Evolutionary conservation across 2,797 vertebrate species (phyloP), one percentile per base, ranked within the genome.

Genomic region (Atherinosoma microstoma): DNA sequence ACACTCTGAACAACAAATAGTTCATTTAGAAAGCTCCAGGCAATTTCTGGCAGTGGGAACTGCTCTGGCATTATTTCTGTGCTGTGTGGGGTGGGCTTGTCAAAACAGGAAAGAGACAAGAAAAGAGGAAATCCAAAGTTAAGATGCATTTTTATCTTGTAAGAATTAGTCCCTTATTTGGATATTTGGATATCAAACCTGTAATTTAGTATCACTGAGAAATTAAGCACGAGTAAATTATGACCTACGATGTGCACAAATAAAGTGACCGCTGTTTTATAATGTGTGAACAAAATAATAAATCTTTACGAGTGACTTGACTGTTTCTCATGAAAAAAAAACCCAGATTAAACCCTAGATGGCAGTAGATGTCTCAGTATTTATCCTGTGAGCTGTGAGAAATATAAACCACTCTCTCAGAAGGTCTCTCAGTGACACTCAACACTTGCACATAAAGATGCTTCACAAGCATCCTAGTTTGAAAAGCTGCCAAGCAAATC

Each of bases 321-420:
- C 2, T 15, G 22, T 34, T n/a, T 47, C 2, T 47, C 2, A 36
- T 78, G 67, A 90, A 66, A 38, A 42, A 4, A n/a, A 32, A 27
- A 27, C 64, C 45, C 4, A 0, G 4, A 5, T 12, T 35, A 1
- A 32, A 42, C 93, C 86, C 86, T 86, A 94, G 93, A 80, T 90
- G 92, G 89, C 92, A 93, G 90, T 86, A 87, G 54, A 91, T 22
- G 71, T 80, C 85, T 83, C 87, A 78, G 27, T 67, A 83, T 84
- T 20, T 9, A 6, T 36, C 45, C n/a, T 1, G 18, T 59, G 27
- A 60, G 47, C 57, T 51, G 27, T 12, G 18, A 67, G 66, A 70
- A 65, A 32, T 24, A 11, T 38, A 22, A 49, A 47, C 53, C 12
- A 45, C 42, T 66, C 66, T 57, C 45, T 51, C 22, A 35, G 20